Base-by-base conservation (phyloP, 2,797 vertebrate genomes). In the Centropyge bicolor region DNA sequence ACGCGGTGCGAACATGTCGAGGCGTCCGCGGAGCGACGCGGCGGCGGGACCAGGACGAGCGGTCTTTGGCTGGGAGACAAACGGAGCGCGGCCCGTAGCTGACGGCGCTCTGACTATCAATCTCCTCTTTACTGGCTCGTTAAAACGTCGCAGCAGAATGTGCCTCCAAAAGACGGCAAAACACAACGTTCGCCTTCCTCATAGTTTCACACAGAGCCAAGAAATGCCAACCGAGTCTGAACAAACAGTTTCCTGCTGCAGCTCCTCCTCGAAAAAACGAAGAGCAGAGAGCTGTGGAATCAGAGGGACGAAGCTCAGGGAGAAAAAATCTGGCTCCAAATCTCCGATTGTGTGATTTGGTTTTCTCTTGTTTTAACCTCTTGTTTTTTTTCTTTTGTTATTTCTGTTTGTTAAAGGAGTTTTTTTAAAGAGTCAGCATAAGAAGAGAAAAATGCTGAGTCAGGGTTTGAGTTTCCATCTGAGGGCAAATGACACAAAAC, bases 251-350 rank as follows among this genome's bases (percentile, higher is more conserved):
- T 67, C 59, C 69, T 46, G 68, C 79, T 73, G 73, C n/a, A 54
- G 24, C 64, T 70, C 69, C 76, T 70, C 75, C 86, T 74, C 56
- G 48, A 45, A 46, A 46, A 74, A 76, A 73, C 62, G 63, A 78
- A 80, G 68, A 74, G 65, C 74, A 85, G 87, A 88, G 86, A 74
- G 76, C 74, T 83, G 79, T 75, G 66, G 83, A 70, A 85, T 78
- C 72, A 74, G 49, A 78, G 59, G 66, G 83, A 77, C 85, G 72
- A 60, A 66, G 55, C 68, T 80, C 81, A 64, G 74, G 52, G 45
- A 49, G 22, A 40, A 67, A 55, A 63, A 48, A 52, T 40, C 66
- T 46, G 68, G 68, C 67, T 72, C 49, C n/a, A 36, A 43, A 56
- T 57, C 31, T 61, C 40, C 68, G 60, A 56, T 12, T 40, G 41